Conservation (phyloP, 2,797 vertebrate species). For the Eulemur albifrons region DNA sequence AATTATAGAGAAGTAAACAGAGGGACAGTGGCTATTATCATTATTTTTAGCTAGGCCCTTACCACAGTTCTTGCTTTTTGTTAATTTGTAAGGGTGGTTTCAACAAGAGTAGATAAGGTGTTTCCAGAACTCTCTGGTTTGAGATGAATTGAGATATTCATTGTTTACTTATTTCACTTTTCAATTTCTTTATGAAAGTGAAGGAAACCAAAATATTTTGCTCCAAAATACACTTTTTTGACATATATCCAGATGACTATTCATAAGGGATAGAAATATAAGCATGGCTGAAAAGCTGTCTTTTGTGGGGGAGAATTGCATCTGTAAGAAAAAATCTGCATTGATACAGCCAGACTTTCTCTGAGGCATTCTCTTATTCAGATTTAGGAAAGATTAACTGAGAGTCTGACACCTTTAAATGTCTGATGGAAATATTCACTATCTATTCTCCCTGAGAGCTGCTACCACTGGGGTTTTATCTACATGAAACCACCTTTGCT, state of each 20-base stretch:
- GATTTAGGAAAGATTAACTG: background rate
- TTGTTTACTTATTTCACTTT: background rate
- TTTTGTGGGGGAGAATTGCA: background rate
- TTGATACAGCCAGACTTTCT: background rate
- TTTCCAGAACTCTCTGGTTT: background rate
- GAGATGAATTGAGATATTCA: background rate
- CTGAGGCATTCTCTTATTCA: background rate
- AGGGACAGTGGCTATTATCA: too few species aligned
- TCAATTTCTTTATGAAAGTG: background rate
- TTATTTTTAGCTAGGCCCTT: too few species aligned
- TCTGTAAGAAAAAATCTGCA: background rate
- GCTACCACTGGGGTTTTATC: too few species aligned
- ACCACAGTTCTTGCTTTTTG: too few species aligned
- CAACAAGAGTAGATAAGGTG: background rate
- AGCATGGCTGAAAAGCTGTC: background rate
- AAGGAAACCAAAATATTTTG: background rate
- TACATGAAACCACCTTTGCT: background rate
- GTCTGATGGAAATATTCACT: background rate
- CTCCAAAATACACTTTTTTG: background rate
- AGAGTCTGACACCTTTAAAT: background rate
- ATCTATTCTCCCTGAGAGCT: background rate
- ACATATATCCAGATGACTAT: background rate
- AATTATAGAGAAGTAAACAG: too few species aligned
- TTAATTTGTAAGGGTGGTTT: too few species aligned
- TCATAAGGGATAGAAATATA: background rate